Evolutionary conservation across 2,888 invertebrate genomes (phyloP).

Genomic region (Isoperla grammatica): DNA sequence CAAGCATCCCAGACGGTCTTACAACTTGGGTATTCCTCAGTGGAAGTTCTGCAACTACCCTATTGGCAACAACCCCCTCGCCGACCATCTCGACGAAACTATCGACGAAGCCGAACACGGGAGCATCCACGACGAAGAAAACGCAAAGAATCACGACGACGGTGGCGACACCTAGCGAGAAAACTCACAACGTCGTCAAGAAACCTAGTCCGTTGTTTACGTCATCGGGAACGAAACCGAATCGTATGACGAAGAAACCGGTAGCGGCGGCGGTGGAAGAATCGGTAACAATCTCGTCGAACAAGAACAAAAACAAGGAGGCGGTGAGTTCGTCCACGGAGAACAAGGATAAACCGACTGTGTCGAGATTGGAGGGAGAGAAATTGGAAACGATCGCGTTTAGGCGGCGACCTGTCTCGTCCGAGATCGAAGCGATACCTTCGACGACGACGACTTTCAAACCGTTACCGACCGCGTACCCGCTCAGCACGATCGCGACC

Average conservation of each 20-base stretch:
- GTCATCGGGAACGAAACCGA: slow-evolving; percentile 29
- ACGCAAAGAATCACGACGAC: slow-evolving; percentile 32
- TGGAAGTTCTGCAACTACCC: slow-evolving; percentile 5
- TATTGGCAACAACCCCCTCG: slow-evolving; percentile 25
- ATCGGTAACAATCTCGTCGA: slow-evolving; percentile 32
- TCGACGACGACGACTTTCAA: not conserved
- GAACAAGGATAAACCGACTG: slow-evolving; percentile 35
- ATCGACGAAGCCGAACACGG: slow-evolving; percentile 14
- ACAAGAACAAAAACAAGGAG: slow-evolving; percentile 43
- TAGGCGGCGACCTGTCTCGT: slow-evolving; percentile 16
- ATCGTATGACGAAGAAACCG: slow-evolving; percentile 2
- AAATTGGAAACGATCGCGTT: not conserved
- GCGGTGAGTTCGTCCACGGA: no score
- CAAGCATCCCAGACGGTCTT: not conserved
- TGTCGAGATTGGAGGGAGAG: no score
- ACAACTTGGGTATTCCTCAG: slow-evolving; percentile 13
- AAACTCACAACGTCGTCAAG: slow-evolving; percentile 35
- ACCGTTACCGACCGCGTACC: not conserved
- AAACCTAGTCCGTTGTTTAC: slow-evolving; percentile 31
- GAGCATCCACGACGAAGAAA: slow-evolving; percentile 25
- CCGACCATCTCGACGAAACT: slow-evolving; percentile 25
- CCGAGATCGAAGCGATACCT: slow-evolving; percentile 16
- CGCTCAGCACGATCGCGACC: not conserved
- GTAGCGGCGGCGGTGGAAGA: slow-evolving; percentile 1
- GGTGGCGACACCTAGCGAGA: slow-evolving; percentile 27